These are phyloP conservation scores for Amphiprion percula DNA, from an alignment of 2,113 vertebrate genomes.

Conservation along the genomic window DNA sequence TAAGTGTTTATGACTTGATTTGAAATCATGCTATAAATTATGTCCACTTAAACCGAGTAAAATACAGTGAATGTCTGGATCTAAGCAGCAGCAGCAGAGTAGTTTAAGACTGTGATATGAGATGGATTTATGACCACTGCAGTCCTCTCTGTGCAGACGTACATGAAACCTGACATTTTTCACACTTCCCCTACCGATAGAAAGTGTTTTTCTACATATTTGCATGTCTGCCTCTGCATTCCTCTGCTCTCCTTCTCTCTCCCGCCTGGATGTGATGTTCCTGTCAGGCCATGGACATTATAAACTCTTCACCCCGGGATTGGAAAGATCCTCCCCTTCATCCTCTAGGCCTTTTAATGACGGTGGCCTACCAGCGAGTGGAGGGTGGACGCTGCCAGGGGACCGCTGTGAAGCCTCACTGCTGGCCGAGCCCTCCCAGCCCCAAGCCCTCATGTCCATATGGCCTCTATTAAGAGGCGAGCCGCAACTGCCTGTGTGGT, in stretches of 20 bases:
- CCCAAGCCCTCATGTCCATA: conserved; percentile 35
- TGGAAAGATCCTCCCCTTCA: conserved; percentile 37
- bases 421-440: conserved; percentile 31
- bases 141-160: neutral
- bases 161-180: conserved; percentile 17
- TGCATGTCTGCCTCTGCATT: neutral
- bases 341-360: conserved; percentile 55
- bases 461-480: conserved; percentile 46
- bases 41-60: no score
- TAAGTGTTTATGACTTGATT: neutral
- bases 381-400: conserved; percentile 17
- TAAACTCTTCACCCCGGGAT: conserved; percentile 39
- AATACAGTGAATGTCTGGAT: no score
- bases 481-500: conserved; percentile 4
- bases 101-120: neutral
- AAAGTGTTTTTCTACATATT: conserved; percentile 16
- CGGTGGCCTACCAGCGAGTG: conserved; percentile 38
- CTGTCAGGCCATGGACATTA: conserved; percentile 28
- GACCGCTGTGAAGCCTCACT: conserved; percentile 46
- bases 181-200: neutral
- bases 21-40: no score
- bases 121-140: neutral
- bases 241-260: neutral
- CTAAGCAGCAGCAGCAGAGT: neutral
- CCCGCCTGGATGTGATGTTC: conserved; percentile 16